Evolutionary conservation across 2,797 vertebrate genomes (phyloP), one percentile per base, ranked within the genome.

Genomic region (Halcyon leucocephala): DNA sequence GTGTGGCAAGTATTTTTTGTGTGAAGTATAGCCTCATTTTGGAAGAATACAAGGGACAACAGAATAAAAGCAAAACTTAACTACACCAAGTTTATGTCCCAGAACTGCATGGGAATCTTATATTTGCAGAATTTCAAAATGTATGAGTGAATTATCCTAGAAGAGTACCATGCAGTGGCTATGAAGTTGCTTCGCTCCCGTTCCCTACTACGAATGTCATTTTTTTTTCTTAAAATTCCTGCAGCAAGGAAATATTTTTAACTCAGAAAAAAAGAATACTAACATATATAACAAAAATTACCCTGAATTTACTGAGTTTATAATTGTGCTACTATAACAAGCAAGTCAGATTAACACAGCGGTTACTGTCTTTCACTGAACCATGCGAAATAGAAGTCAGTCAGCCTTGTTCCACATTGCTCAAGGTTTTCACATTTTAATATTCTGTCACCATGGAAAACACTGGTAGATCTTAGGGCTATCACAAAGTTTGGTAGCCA

Each of bases 111-210:
- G 4, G 18, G 20, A 87, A 55, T 24, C 24, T 20, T 28, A 61
- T 0, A 7, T 13, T 35, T 76, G 46, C 3, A 12, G 19, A 84
- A 79, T 54, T 78, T 21, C 25, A 80, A 66, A 80, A 46, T 5
- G 52, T 0, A 26, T 1, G 2, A 46, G 48, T 77, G 52, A 87
- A 49, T 80, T 60, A 87, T 14, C 6, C 11, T 12, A 82, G 48
- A 14, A 69, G 21, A 84, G 18, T 3, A 66, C 48, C 41, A 55
- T 0, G 0, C 10, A 37, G n/a, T 7, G 82, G 73, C 52, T 48
- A 18, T 0, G 0, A 64, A 82, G 39, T 5, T 58, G 48, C 37
- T 70, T 67, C 41, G 9, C 18, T 74, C 44, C 44, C 26, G 2
- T 46, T 72, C 22, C 61, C 39, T 31, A 9, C 3, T 29, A 41